Percentiles rank a stretch among this genome's conserved stretches.
phyloP scores from a whole-genome alignment of 2,797 vertebrate genomes.

The Acropternis orthonyx region DNA sequence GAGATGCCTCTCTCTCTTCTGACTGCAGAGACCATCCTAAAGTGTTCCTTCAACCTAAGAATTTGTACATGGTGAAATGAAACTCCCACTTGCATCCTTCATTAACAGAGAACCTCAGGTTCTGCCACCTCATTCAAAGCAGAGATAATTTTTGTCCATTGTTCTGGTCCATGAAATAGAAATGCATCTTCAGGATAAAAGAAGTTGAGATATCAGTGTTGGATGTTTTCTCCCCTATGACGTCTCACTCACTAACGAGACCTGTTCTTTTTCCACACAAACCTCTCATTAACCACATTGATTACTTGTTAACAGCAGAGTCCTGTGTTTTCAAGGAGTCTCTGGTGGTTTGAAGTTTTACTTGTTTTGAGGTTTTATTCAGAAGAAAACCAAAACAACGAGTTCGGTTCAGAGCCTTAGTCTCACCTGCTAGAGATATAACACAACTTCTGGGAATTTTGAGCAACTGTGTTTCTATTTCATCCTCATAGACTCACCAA shows the following conservation, averaged over 20 bases:
- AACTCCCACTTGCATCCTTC: not conserved
- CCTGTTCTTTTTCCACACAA: not conserved
- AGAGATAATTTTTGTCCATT: not conserved
- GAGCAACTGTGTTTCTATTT: not conserved
- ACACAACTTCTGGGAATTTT: not conserved
- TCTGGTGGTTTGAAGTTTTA: not conserved
- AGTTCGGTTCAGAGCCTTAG: not conserved
- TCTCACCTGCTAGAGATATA: not conserved
- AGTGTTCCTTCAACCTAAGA: not conserved
- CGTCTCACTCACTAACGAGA: not conserved
- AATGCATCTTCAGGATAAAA: not conserved
- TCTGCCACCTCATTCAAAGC: not conserved
- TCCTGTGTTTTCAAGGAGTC: not conserved
- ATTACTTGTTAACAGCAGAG: not conserved
- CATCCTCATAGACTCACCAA: not conserved
- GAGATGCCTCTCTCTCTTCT: not conserved
- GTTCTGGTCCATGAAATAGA: not conserved
- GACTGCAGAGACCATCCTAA: not conserved
- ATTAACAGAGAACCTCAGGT: not conserved
- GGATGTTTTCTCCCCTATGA: not conserved
- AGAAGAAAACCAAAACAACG: not conserved
- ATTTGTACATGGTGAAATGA: not conserved
- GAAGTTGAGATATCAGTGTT: not conserved
- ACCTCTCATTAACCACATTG: not conserved
- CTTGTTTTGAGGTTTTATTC: not conserved